Evolutionary conservation across 1,140 invertebrate genomes (phyloP), one percentile per base, ranked within the genome.

Genomic region (Thaumetopoea pityocampa): DNA sequence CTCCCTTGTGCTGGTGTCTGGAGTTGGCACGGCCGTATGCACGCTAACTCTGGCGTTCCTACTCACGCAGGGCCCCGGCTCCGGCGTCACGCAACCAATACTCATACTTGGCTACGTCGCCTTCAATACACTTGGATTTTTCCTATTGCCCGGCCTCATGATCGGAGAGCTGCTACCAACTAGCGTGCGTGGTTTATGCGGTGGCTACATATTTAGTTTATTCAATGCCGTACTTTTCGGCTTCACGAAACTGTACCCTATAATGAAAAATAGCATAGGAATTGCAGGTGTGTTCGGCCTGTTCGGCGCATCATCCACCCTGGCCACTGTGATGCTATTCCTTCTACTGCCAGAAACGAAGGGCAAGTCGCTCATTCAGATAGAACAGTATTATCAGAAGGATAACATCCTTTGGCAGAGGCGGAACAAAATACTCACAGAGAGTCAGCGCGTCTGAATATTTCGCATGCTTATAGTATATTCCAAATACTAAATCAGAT

Each of bases 331-430:
- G 1, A 90, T 95, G 19, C 79, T 93, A 37, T 93, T 88, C 50
- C 76, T 94, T 0, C 83, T 92, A 30, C 79, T 96, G 16, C 94
- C 94, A 9, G 94, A 96, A 86, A 96, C 94, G 0, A 95, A 93
- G 68, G 91, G 92, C 7, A 89, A 89, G 47, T 90, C 87, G 1
- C 78, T 95, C 35, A 88, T 92, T 41, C 90, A 96, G 85, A 94
- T 96, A 42, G 91, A 93, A 76, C 90, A 92, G 69, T 92, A 93
- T 66, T 93, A 92, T 63, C 85, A 89, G 54, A 89, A 89, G 44
- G 69, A 87, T 7, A 91, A 91, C 51, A 77, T 90, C 51, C 51
- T 91, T 8, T 92, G 90, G 90, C 69, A 88, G n/a, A 85, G 76
- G 2, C 79, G 86, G 41, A 74, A 83, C 24, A 84, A 78, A 35